These are phyloP conservation scores for Amphipyra tragopoginis DNA, from an alignment of 2,888 invertebrate genomes.

Conservation along the genomic window DNA sequence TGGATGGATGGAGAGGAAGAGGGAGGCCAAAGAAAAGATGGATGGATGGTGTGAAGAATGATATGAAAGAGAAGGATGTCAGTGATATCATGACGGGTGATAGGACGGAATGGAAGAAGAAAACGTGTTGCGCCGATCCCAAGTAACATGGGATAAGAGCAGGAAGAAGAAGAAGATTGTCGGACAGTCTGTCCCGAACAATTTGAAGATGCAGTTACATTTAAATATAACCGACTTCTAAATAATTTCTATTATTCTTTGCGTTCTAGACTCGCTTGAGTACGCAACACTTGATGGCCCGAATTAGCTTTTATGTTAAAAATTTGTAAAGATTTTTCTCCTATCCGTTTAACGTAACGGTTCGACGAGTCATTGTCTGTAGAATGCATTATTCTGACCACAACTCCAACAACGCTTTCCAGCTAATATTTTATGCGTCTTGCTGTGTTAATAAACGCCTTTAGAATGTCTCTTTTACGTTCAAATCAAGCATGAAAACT, in stretches of 20 bases:
- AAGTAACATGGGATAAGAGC: too few relatives aligned
- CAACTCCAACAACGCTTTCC: slow-evolving; percentile 67
- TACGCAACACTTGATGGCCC: slow-evolving; percentile 34
- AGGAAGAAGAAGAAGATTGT: too few relatives aligned
- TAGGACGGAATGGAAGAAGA: too few relatives aligned
- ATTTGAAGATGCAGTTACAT: slow-evolving; percentile 2
- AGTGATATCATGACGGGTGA: too few relatives aligned
- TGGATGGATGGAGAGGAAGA: too few relatives aligned
- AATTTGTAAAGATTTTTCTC: slow-evolving; percentile 59
- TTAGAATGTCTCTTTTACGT: slow-evolving; percentile 61
- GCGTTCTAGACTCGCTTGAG: slow-evolving; percentile 23
- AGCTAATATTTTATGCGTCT: slow-evolving; percentile 65
- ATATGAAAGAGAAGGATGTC: too few relatives aligned
- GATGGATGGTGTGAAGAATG: too few relatives aligned
- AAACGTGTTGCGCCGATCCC: too few relatives aligned
- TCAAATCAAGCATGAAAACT: slow-evolving; percentile 45
- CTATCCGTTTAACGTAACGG: slow-evolving; percentile 58
- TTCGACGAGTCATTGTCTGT: slow-evolving; percentile 69
- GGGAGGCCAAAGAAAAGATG: too few relatives aligned
- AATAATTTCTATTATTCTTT: slow-evolving; percentile 18
- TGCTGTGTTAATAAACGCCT: slow-evolving; percentile 60
- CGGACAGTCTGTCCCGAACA: not conserved
- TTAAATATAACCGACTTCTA: slow-evolving; percentile 7
- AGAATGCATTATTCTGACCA: slow-evolving; percentile 65
- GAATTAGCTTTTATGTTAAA: slow-evolving; percentile 33